These are phyloP conservation scores for Drosophila suboccidentalis DNA, from an alignment of 2,888 invertebrate genomes.

Conservation along the genomic window DNA sequence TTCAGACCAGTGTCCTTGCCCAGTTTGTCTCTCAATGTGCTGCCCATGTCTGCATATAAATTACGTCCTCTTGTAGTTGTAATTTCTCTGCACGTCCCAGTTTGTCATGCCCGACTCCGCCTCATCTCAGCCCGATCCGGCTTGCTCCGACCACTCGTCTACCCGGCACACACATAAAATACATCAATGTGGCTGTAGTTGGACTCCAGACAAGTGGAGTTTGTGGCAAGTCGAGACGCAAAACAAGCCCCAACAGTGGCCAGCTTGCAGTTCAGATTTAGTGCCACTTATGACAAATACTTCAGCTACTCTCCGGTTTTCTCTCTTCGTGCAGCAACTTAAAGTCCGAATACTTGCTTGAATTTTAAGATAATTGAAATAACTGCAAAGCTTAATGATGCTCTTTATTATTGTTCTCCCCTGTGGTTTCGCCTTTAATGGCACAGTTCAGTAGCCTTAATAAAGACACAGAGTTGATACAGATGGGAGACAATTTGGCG, in stretches of 20 bases:
- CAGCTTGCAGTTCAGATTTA: constrained; percentile 70
- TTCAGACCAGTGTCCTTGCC: constrained; percentile 33
- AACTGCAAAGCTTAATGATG: constrained; percentile 55
- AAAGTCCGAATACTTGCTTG: constrained; percentile 25
- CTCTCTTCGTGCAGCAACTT: constrained; percentile 21
- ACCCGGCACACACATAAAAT: constrained; percentile 47
- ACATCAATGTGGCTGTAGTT: constrained; percentile 62
- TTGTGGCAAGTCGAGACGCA: constrained; percentile 45
- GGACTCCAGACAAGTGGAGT: constrained; percentile 57
- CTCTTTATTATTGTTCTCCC: constrained; percentile 31
- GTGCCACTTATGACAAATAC: constrained; percentile 69
- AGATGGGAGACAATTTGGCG: constrained; percentile 39
- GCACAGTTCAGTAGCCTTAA: constrained; percentile 12
- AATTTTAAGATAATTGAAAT: constrained; percentile 51
- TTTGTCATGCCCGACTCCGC: constrained; percentile 51
- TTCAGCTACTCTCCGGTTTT: constrained; percentile 29
- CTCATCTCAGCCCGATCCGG: constrained; percentile 7
- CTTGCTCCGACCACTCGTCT: constrained; percentile 7
- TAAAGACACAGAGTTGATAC: constrained; percentile 14
- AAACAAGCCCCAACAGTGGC: constrained; percentile 44
- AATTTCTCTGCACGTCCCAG: constrained; percentile 72
- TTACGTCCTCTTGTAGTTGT: constrained; percentile 73
- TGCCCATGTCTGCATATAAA: constrained; percentile 77
- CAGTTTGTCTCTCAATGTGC: constrained; percentile 66
- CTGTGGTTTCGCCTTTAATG: constrained; percentile 29